Conservation (phyloP, 2,797 vertebrate species). For the Lagocephalus sceleratus region DNA sequence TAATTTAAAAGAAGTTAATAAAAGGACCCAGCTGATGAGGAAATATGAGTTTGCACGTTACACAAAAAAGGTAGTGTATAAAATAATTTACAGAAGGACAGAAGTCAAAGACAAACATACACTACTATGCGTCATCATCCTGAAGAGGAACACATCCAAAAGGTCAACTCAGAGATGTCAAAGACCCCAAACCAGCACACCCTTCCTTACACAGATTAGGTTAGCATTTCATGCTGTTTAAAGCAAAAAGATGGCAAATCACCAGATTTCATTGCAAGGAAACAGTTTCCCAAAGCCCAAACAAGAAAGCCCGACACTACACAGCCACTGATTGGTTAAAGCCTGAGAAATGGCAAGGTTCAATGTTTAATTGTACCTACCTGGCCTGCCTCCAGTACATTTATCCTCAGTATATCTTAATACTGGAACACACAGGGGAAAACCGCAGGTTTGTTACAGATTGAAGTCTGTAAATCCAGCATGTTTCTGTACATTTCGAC, state of each 20-base stretch:
- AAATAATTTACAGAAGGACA: no score
- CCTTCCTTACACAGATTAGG: constrained; percentile 45
- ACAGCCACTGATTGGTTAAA: constrained; percentile 62
- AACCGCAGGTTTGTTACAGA: constrained; percentile 47
- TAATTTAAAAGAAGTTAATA: no score
- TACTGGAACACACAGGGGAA: constrained; percentile 76
- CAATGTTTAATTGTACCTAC: constrained; percentile 68
- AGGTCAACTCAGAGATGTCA: constrained; percentile 34
- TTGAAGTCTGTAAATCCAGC: no score
- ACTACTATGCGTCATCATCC: constrained; percentile 10
- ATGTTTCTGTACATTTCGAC: constrained; percentile 1
- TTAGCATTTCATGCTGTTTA: constrained; percentile 62
- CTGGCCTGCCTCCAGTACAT: constrained; percentile 61
- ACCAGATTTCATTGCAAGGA: constrained; percentile 20
- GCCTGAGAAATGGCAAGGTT: constrained; percentile 36
- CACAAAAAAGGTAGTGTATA: no score
- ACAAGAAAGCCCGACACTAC: constrained; percentile 39
- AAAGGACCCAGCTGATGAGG: no score
- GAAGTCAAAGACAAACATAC: constrained; percentile 13
- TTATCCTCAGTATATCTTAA: constrained; percentile 72
- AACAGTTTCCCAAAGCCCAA: constrained; percentile 41
- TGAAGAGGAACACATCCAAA: constrained; percentile 23
- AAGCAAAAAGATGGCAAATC: constrained; percentile 40
- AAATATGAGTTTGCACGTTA: no score
- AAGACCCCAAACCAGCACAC: constrained; percentile 27